Evolutionary conservation across 2,113 vertebrate genomes (phyloP).

Genomic region (Gorilla gorilla): DNA sequence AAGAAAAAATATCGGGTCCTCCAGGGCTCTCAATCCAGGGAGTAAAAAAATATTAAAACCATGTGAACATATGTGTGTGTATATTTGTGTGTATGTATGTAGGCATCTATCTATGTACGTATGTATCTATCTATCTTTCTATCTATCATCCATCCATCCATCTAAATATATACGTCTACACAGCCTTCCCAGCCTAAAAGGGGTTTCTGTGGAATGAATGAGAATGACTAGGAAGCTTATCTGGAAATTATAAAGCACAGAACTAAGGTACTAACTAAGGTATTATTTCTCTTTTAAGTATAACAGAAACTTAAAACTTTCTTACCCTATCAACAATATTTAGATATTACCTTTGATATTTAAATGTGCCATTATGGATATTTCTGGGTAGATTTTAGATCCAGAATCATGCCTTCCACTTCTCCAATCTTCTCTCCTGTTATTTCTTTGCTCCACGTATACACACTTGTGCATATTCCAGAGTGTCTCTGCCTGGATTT

Average conservation of each 20-base stretch:
- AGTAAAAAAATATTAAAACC: neutral
- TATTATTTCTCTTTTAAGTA: neutral
- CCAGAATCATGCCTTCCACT: neutral
- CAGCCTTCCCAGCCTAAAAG: neutral
- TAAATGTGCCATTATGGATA: neutral
- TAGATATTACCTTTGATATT: neutral
- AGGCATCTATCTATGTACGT: neutral
- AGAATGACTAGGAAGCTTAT: neutral
- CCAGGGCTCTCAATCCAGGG: neutral
- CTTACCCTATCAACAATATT: neutral
- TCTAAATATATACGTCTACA: neutral
- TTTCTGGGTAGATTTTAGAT: conserved; percentile 6
- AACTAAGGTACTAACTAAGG: neutral
- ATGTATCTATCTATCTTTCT: no score
- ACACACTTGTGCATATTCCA: neutral
- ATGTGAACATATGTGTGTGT: neutral
- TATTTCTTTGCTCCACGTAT: neutral
- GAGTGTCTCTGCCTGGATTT: neutral
- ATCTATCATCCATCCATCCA: neutral
- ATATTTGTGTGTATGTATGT: neutral
- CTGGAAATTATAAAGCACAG: neutral
- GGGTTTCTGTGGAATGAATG: neutral
- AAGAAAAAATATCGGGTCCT: neutral
- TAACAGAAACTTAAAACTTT: conserved; percentile 30
- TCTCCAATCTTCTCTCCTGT: neutral